Evolutionary conservation across 2,888 invertebrate genomes (phyloP).

Genomic region (Panzeria rudis): DNA sequence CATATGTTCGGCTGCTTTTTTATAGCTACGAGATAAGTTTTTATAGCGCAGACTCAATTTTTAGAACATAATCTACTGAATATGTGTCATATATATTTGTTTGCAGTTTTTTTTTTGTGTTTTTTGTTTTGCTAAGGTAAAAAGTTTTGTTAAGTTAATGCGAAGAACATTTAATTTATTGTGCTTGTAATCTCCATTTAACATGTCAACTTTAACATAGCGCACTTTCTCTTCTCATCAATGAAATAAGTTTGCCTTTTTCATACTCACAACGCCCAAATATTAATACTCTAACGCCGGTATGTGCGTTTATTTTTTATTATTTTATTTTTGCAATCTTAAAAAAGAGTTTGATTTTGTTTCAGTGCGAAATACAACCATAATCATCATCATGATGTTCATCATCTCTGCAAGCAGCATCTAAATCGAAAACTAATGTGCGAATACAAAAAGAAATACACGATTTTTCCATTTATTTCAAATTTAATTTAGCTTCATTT

Average conservation of each 20-base stretch:
- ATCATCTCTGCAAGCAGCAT: conserved; percentile 30
- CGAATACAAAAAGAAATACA: conserved; percentile 59
- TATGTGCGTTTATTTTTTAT: conserved; percentile 4
- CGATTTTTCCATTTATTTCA: conserved; percentile 60
- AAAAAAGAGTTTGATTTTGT: conserved; percentile 19
- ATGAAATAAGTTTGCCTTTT: not conserved
- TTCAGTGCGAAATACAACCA: conserved; percentile 19
- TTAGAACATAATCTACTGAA: not conserved
- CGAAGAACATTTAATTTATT: conserved; percentile 12
- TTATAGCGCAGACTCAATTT: conserved; percentile 47
- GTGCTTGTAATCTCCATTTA: conserved; percentile 15
- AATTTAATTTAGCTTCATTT: conserved; percentile 61
- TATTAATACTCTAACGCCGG: conserved; percentile 35
- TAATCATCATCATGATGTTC: conserved; percentile 13
- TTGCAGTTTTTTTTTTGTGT: not conserved
- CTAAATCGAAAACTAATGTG: conserved; percentile 42
- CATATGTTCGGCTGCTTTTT: no score
- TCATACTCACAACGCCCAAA: conserved; percentile 46
- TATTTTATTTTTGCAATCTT: not conserved
- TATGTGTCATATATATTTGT: conserved; percentile 11
- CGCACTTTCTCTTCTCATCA: conserved; percentile 62
- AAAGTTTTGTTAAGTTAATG: not conserved
- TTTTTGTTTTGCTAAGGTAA: not conserved
- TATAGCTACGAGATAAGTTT: not conserved
- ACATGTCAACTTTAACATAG: conserved; percentile 22